These are phyloP conservation scores for Drosophila quadrilineata DNA, from an alignment of 1,140 invertebrate species.

Conservation along the genomic window DNA sequence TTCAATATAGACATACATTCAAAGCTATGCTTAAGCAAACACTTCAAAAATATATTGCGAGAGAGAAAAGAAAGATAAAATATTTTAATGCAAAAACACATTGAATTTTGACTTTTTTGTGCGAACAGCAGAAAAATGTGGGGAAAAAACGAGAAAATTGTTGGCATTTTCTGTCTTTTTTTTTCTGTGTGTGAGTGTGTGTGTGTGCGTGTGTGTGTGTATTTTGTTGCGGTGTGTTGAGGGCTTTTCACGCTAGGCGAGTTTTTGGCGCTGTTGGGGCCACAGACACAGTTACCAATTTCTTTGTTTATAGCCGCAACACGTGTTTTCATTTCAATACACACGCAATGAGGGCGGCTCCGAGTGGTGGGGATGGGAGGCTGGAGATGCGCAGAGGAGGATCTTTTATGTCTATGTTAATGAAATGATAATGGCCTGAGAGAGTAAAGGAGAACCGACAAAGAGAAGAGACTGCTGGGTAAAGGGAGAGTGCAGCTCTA, in stretches of 20 bases:
- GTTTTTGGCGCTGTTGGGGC: constrained; percentile 42
- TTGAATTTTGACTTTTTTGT: background rate
- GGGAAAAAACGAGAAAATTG: constrained; percentile 12
- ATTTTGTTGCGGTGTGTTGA: no score
- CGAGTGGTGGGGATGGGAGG: background rate
- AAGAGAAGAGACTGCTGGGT: no score
- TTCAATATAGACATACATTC: no score
- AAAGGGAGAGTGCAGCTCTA: constrained; percentile 19
- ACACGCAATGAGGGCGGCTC: constrained; percentile 19
- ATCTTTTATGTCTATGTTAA: constrained; percentile 71
- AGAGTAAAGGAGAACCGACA: no score
- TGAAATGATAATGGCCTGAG: constrained; percentile 67
- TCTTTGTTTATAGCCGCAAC: constrained; percentile 74
- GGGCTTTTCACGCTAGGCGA: constrained; percentile 52
- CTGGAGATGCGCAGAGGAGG: background rate
- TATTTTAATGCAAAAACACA: background rate
- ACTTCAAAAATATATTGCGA: background rate
- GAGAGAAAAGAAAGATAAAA: background rate
- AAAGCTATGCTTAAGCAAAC: no score
- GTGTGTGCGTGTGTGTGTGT: no score
- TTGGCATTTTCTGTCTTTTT: constrained; percentile 13
- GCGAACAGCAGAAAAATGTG: no score
- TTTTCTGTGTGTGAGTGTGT: no score
- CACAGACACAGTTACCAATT: constrained; percentile 56
- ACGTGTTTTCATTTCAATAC: constrained; percentile 72